Conservation (phyloP, 2,797 vertebrate genomes). For the Anguilla pacifica region DNA sequence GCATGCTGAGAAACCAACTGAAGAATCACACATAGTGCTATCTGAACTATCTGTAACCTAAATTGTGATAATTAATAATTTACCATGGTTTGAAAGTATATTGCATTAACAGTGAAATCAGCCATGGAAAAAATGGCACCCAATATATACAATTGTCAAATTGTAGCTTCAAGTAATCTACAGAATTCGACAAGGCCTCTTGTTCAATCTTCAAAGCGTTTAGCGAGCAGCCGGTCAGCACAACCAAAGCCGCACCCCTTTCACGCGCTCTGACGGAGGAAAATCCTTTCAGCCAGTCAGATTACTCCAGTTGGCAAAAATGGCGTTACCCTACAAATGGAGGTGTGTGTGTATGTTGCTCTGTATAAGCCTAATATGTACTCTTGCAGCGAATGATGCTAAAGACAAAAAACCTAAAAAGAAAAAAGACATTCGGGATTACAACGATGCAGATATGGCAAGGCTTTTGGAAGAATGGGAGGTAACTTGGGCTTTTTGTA, state of each 20-base stretch:
- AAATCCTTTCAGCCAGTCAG: slow-evolving; percentile 60
- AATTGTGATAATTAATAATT: neutral
- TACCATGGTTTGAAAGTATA: neutral
- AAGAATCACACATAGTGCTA: neutral
- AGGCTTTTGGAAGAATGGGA: slow-evolving; percentile 95
- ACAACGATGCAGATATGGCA: slow-evolving; percentile 97
- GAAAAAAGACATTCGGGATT: slow-evolving; percentile 94
- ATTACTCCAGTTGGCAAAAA: slow-evolving; percentile 65
- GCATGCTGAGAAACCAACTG: neutral
- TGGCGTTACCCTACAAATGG: slow-evolving; percentile 65
- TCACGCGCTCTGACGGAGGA: slow-evolving; percentile 45
- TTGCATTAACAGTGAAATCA: neutral
- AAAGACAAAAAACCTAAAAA: slow-evolving; percentile 68
- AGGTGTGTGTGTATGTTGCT: slow-evolving; percentile 53
- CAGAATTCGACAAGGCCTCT: neutral
- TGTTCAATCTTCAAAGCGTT: neutral
- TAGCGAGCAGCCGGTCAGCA: neutral
- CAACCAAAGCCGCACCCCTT: slow-evolving; percentile 31
- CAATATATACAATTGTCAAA: neutral
- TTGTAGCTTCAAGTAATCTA: neutral
- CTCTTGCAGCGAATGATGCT: slow-evolving; percentile 39
- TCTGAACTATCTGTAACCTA: neutral
- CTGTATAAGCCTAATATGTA: slow-evolving; percentile 43
- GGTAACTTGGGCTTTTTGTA: slow-evolving; percentile 60
- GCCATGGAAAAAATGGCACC: neutral